Conservation (phyloP, 2,888 invertebrate genomes). For the Biston betularia region DNA sequence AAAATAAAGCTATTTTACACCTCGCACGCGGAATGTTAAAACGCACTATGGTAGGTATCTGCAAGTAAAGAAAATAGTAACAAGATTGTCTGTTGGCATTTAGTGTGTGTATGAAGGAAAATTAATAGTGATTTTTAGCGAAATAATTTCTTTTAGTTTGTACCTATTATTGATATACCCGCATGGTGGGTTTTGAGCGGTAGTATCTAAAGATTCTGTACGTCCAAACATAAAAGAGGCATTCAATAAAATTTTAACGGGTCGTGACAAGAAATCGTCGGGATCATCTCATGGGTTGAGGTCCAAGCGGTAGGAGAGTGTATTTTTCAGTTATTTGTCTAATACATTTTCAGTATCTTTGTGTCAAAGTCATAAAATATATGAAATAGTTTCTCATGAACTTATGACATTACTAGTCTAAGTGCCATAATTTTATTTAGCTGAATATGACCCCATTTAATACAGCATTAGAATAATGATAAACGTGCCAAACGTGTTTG, state of each 20-base stretch:
- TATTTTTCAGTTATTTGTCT: not conserved
- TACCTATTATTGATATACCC: not conserved
- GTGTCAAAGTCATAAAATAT: too few species aligned
- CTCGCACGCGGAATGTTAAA: conserved; percentile 57
- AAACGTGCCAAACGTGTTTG: too few species aligned
- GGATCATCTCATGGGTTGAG: conserved; percentile 49
- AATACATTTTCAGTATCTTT: not conserved
- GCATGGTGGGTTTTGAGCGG: conserved; percentile 8
- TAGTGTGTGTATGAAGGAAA: not conserved
- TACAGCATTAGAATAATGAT: too few species aligned
- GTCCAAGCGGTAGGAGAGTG: conserved; percentile 7
- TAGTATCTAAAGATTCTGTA: conserved; percentile 73
- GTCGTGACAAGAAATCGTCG: conserved; percentile 63
- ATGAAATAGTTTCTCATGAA: too few species aligned
- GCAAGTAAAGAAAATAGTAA: not conserved
- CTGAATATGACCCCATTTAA: too few species aligned
- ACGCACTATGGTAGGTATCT: conserved; percentile 9
- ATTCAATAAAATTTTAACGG: conserved; percentile 80
- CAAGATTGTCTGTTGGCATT: not conserved
- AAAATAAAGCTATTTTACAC: conserved; percentile 82
- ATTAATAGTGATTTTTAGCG: not conserved
- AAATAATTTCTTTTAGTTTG: not conserved
- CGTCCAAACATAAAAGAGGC: conserved; percentile 67
- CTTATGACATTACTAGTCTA: too few species aligned
- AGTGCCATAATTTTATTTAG: too few species aligned